Percentiles rank a stretch among this genome's conserved stretches.
These are phyloP conservation scores for Zele albiditarsus DNA, from an alignment of 2,888 invertebrate species.

Conservation along the genomic window DNA sequence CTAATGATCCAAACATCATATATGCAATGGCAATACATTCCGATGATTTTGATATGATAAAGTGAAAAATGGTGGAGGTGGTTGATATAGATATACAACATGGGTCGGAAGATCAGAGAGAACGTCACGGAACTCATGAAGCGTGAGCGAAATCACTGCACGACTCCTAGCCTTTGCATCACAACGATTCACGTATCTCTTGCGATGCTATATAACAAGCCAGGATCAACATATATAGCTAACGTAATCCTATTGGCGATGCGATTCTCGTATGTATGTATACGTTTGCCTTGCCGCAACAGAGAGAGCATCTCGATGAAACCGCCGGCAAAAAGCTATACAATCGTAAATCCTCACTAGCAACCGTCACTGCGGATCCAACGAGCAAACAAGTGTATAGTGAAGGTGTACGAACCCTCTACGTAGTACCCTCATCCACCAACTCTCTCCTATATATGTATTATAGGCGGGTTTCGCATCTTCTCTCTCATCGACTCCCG, in stretches of 20 bases:
- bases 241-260: conserved; percentile 70
- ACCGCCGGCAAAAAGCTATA: conserved; percentile 50
- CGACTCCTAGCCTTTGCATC: conserved; percentile 61
- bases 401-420: conserved; percentile 45
- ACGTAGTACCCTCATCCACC: conserved; percentile 54
- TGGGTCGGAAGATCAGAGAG: conserved; percentile 48
- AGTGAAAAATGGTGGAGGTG: conserved; percentile 43
- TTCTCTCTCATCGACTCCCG: conserved; percentile 47
- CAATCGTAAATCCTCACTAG: conserved; percentile 70
- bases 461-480: conserved; percentile 46
- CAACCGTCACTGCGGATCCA: conserved; percentile 65
- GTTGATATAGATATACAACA: conserved; percentile 37
- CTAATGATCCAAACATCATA: not conserved
- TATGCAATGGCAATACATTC: not conserved
- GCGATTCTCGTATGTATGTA: conserved; percentile 59
- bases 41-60: conserved; percentile 52
- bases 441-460: conserved; percentile 50
- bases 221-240: conserved; percentile 60
- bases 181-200: conserved; percentile 55
- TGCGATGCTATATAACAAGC: conserved; percentile 66
- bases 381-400: conserved; percentile 49
- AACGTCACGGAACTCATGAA: conserved; percentile 70
- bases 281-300: conserved; percentile 50
- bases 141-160: conserved; percentile 66
- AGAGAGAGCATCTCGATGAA: conserved; percentile 46